Conservation (phyloP, 1,140 invertebrate species). For the Heliconius melpomene region DNA sequence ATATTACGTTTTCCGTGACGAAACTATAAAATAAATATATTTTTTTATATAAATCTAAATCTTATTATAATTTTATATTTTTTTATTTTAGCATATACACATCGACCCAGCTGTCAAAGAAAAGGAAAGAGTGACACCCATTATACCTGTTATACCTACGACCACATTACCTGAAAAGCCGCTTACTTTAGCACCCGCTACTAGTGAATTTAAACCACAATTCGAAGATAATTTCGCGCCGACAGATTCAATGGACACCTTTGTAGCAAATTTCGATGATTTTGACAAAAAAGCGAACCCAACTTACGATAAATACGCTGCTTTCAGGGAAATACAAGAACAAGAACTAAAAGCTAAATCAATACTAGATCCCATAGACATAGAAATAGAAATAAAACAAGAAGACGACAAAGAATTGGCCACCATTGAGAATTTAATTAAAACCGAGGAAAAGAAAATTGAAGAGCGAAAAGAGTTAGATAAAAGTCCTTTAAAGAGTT, state of each 20-base stretch:
- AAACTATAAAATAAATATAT: no score
- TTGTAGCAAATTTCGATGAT: constrained; percentile 85
- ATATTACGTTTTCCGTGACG: no score
- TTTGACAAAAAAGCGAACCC: constrained; percentile 78
- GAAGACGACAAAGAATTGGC: constrained; percentile 75
- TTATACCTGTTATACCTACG: constrained; percentile 43
- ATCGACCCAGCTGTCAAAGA: constrained; percentile 57
- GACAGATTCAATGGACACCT: constrained; percentile 61
- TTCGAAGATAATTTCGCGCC: constrained; percentile 83
- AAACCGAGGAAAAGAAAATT: constrained; percentile 51
- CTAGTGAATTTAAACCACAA: constrained; percentile 72
- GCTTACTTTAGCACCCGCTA: constrained; percentile 34
- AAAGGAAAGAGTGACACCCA: constrained; percentile 52
- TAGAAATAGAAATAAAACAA: constrained; percentile 64
- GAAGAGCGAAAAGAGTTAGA: constrained; percentile 56
- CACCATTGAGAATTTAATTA: constrained; percentile 59
- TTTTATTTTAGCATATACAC: constrained; percentile 64
- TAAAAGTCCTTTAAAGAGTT: constrained; percentile 65
- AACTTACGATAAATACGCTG: constrained; percentile 88
- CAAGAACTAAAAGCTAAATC: constrained; percentile 84
- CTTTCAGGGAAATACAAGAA: constrained; percentile 90
- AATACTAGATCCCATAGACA: constrained; percentile 62
- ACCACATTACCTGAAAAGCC: constrained; percentile 42
- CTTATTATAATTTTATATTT: background rate
- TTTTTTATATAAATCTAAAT: background rate